Evolutionary conservation across 1,140 invertebrate species (phyloP).

Genomic region (Rhyzopertha dominica): DNA sequence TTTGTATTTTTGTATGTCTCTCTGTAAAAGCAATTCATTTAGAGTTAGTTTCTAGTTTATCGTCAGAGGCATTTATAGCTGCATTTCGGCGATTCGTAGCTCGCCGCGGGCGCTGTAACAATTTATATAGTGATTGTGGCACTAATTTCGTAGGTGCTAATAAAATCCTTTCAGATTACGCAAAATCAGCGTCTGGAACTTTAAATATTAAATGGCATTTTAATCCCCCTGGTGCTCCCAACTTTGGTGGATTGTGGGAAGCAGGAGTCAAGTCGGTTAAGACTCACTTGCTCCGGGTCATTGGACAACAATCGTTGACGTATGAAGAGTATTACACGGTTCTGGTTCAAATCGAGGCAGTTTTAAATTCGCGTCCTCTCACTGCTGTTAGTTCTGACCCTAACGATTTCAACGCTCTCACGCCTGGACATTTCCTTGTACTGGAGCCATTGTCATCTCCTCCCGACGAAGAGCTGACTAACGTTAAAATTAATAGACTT

Average conservation of each 20-base stretch:
- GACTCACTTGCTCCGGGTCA: slow-evolving; percentile 20
- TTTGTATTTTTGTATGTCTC: too few species aligned
- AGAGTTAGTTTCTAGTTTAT: too few species aligned
- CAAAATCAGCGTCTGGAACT: neutral
- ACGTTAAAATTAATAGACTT: too few species aligned
- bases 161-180: slow-evolving; percentile 13
- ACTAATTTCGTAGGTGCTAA: slow-evolving; percentile 39
- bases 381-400: too few species aligned
- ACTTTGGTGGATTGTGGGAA: slow-evolving; percentile 38
- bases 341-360: slow-evolving; percentile 28
- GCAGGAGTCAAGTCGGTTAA: slow-evolving; percentile 36
- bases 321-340: slow-evolving; percentile 24
- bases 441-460: too few species aligned
- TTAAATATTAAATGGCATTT: slow-evolving; percentile 9
- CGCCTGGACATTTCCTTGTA: too few species aligned
- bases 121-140: slow-evolving; percentile 36
- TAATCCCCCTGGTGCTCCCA: slow-evolving; percentile 26
- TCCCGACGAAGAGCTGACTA: too few species aligned
- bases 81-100: slow-evolving; percentile 27
- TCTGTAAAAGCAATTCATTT: too few species aligned
- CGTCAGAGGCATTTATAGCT: slow-evolving; percentile 26
- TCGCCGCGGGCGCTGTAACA: slow-evolving; percentile 22
- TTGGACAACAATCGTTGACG: slow-evolving; percentile 15
- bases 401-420: too few species aligned
- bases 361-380: too few species aligned